Percentiles rank a stretch among this genome's conserved stretches.
Conservation (phyloP, 37 sponge, comb jelly and placozoan genomes). For the Bolinopsis microptera region DNA sequence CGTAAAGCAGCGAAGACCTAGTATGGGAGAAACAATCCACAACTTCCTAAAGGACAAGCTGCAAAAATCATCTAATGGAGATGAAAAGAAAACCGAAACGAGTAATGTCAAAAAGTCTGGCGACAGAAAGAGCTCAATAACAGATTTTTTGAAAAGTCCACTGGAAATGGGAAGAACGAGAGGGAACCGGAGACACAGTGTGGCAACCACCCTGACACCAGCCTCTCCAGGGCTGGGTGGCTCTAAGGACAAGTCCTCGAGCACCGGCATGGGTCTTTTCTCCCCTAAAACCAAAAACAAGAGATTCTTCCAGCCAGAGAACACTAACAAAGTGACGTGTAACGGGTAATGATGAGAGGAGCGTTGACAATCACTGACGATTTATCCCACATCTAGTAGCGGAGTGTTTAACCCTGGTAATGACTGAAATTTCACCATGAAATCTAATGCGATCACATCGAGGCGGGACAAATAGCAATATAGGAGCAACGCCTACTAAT, state of each 20-base stretch:
- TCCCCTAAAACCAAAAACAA: conserved; percentile 30
- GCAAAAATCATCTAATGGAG: not conserved
- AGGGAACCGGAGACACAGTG: conserved; percentile 51
- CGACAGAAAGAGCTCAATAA: not conserved
- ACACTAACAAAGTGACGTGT: not conserved
- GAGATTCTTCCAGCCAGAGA: not conserved
- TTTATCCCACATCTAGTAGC: too few species aligned
- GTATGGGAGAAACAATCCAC: conserved; percentile 42
- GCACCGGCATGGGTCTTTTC: not conserved
- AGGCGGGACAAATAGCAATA: too few species aligned
- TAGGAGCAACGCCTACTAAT: too few species aligned
- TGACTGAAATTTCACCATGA: too few species aligned
- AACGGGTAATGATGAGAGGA: conserved; percentile 7
- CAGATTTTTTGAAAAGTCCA: conserved; percentile 51
- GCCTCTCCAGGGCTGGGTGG: not conserved
- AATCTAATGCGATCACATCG: too few species aligned
- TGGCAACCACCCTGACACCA: not conserved
- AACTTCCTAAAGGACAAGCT: conserved; percentile 58
- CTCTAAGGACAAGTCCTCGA: not conserved
- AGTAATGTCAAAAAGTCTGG: not conserved
- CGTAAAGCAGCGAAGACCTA: conserved; percentile 46
- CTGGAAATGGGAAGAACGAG: not conserved
- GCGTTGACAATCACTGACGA: too few species aligned
- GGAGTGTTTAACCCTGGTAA: too few species aligned
- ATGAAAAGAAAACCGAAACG: not conserved